phyloP scores from a whole-genome alignment of 2,888 invertebrate genomes.

The Orchesellides sinensis region DNA sequence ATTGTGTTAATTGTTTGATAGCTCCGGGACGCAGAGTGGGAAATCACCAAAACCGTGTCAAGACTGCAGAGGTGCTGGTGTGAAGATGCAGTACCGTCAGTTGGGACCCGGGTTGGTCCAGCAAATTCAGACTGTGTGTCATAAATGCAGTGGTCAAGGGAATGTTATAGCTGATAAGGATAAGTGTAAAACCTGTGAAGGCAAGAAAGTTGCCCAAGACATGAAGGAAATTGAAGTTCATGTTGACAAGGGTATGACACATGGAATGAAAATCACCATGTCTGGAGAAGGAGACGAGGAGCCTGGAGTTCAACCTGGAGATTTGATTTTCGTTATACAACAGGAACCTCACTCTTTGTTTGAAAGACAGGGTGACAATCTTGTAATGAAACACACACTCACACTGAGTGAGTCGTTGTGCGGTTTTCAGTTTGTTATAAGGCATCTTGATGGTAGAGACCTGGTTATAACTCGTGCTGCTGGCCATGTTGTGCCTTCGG shows the following conservation, averaged over 20 bases:
- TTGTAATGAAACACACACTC: constrained; percentile 86
- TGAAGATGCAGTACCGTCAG: constrained; percentile 85
- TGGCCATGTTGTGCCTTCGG: constrained; percentile 91
- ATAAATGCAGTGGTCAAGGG: constrained; percentile 78
- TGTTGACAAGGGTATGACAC: constrained; percentile 92
- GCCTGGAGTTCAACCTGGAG: constrained; percentile 90
- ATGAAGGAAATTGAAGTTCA: constrained; percentile 91
- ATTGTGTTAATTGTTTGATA: too few species aligned
- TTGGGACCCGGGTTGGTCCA: constrained; percentile 83
- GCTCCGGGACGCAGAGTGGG: constrained; percentile 66
- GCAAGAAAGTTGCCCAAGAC: constrained; percentile 89
- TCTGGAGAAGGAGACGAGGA: constrained; percentile 92
- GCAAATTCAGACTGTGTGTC: constrained; percentile 78
- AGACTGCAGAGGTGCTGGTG: constrained; percentile 87
- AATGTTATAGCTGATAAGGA: constrained; percentile 86
- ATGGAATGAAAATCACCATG: constrained; percentile 91
- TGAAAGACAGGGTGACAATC: constrained; percentile 86
- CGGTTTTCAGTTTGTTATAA: constrained; percentile 90
- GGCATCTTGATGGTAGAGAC: constrained; percentile 92
- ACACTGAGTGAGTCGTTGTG: constrained; percentile 93
- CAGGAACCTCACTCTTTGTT: constrained; percentile 89
- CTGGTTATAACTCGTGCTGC: constrained; percentile 86
- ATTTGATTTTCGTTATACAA: constrained; percentile 91
- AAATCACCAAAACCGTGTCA: constrained; percentile 84
- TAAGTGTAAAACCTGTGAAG: constrained; percentile 88